A percentile compares a stretch with the other conserved stretches of the same genome.
These are phyloP conservation scores for Pitta sordida DNA, from an alignment of 2,113 vertebrate genomes.

Conservation along the genomic window DNA sequence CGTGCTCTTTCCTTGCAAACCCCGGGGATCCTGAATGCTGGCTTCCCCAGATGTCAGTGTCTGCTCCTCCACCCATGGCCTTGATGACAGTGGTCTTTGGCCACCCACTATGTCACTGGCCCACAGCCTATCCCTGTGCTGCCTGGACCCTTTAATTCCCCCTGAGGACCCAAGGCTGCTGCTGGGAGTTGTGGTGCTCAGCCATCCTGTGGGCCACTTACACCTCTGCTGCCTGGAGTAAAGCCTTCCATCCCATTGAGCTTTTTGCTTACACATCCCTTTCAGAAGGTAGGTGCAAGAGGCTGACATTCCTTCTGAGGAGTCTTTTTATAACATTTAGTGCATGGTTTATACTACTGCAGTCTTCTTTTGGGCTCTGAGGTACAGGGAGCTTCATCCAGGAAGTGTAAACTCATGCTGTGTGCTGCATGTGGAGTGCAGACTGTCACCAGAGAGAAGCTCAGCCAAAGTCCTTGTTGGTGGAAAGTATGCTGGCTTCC, in stretches of 20 bases:
- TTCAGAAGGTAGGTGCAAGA: background rate
- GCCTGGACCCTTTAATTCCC: background rate
- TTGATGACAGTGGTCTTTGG: background rate
- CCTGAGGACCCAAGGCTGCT: background rate
- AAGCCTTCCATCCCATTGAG: background rate
- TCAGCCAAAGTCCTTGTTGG: fast-evolving
- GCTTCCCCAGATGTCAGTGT: background rate
- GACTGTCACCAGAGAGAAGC: background rate
- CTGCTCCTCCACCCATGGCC: background rate
- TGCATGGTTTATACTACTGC: background rate
- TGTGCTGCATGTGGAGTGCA: background rate
- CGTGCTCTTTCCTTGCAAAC: background rate
- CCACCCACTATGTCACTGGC: fast-evolving
- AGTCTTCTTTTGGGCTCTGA: background rate
- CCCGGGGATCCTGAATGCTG: background rate
- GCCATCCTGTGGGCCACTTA: background rate
- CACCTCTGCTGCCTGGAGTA: background rate
- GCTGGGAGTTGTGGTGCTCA: background rate
- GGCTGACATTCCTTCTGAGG: background rate
- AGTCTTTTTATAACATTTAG: background rate
- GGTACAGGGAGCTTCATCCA: background rate
- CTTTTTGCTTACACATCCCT: background rate
- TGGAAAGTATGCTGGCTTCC: background rate
- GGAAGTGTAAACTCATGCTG: background rate
- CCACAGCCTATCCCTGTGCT: background rate